Percentiles rank a stretch among this genome's conserved stretches.
phyloP scores from a whole-genome alignment of 2,797 vertebrate genomes.

The Decapterus maruadsi region DNA sequence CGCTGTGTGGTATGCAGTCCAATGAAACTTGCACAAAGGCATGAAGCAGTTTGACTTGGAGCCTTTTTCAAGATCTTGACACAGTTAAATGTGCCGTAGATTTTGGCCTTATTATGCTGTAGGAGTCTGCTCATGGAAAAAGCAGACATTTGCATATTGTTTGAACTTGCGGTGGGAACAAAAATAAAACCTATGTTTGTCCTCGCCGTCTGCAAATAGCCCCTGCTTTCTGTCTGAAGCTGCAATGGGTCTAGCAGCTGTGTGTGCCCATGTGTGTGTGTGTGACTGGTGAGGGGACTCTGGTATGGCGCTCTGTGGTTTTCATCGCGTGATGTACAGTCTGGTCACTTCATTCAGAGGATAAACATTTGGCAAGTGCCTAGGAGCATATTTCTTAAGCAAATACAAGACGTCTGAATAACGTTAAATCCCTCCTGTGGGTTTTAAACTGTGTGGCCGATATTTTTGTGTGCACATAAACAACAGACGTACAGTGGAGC shows the following conservation, averaged over 20 bases:
- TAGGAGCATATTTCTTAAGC: conserved; percentile 59
- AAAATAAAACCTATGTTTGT: conserved; percentile 77
- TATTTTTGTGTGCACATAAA: conserved; percentile 66
- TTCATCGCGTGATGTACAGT: conserved; percentile 69
- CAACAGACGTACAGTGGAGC: conserved; percentile 53
- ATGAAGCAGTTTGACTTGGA: conserved; percentile 25
- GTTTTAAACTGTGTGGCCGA: conserved; percentile 57
- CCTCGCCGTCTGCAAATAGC: conserved; percentile 73
- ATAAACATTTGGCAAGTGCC: conserved; percentile 67
- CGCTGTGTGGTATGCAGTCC: background rate
- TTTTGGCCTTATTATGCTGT: conserved; percentile 59
- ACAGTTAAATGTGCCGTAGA: conserved; percentile 36
- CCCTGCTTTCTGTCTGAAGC: conserved; percentile 57
- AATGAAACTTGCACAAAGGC: background rate
- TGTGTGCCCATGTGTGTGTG: conserved; percentile 48
- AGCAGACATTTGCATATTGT: conserved; percentile 76
- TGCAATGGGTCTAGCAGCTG: conserved; percentile 79
- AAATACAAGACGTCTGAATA: conserved; percentile 70
- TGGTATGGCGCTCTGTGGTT: conserved; percentile 67
- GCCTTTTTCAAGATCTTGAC: conserved; percentile 39
- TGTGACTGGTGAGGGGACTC: conserved; percentile 37
- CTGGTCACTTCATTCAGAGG: conserved; percentile 73
- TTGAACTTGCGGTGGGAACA: conserved; percentile 70
- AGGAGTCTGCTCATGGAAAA: conserved; percentile 60
- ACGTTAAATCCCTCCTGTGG: conserved; percentile 62